Evolutionary conservation across 2,888 invertebrate species (phyloP), one percentile per base, ranked within the genome.

Genomic region (Tillus elongatus): DNA sequence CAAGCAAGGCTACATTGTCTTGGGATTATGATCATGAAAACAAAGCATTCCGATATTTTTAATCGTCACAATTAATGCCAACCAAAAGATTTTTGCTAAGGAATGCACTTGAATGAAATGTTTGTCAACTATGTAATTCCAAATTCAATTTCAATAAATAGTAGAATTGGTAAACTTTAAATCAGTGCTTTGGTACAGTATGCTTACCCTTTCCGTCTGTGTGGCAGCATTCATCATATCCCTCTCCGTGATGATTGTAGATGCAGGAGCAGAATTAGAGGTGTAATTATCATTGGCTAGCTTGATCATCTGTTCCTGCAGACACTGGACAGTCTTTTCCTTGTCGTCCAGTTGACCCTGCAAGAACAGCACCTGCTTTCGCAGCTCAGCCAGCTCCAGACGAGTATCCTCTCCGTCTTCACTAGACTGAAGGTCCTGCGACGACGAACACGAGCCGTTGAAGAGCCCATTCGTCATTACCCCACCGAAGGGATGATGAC

Each of bases 301-400:
- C 36, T 59, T 76, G 56, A 74, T 70, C 72, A 86, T 79, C 64
- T 83, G 77, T 56, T 79, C 77, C 67, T 87, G 86, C 61, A 90
- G 71, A 58, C 79, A 73, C 57, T 81, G 77, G 65, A 90, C 85
- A 57, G 82, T 77, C 48, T 82, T 75, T 63, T 90, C 88, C 57
- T 82, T 82, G 64, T 91, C 89, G 61, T 90, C 88, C 56, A 89
- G 68, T 71, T 90, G 88, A 54, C 87, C 84, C 74, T 85, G 85
- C 63, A 86, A 72, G 67, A 82, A 85, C 63, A 84, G 71, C 59
- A 86, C 82, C 70, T 88, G 87, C 53, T 86, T 75, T 47, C 82
- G 75, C 67, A 88, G 74, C 68, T 87, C 87, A 26, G 79, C 74
- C 66, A 86, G 70, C 67, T 86, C 85, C 66, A 71, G 50, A 57